phyloP scores from a whole-genome alignment of 2,113 vertebrate genomes.

The Phalacrocorax aristotelis region DNA sequence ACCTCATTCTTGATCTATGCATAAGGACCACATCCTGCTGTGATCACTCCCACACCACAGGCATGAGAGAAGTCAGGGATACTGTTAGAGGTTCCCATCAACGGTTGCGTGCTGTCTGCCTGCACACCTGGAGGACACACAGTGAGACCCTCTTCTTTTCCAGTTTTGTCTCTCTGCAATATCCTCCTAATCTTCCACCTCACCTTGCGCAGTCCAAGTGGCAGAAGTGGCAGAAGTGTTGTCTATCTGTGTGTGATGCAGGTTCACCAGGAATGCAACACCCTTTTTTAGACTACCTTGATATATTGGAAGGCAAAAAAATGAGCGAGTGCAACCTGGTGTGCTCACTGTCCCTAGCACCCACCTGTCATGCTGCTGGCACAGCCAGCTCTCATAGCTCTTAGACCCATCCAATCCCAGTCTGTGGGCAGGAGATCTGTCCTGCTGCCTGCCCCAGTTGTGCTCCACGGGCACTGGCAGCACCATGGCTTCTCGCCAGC shows the following conservation, averaged over 20 bases:
- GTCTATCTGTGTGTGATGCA: not conserved
- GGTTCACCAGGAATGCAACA: not conserved
- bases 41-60: not conserved
- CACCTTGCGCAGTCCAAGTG: not conserved
- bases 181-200: not conserved
- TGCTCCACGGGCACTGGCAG: not conserved
- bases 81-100: not conserved
- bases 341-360: not conserved
- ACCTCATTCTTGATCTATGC: not conserved
- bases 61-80: not conserved
- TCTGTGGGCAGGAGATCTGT: not conserved
- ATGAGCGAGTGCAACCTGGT: accelerated
- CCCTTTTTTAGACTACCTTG: not conserved
- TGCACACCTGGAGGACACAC: not conserved
- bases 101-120: not conserved
- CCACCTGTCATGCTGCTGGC: not conserved
- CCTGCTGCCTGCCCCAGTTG: not conserved
- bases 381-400: not conserved
- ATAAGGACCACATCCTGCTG: not conserved
- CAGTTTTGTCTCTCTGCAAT: not conserved
- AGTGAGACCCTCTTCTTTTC: not conserved
- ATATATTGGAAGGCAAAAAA: not conserved
- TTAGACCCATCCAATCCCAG: not conserved
- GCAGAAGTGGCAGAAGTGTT: not conserved
- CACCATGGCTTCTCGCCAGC: not conserved